Evolutionary conservation across 1,140 invertebrate genomes (phyloP), one percentile per base, ranked within the genome.

Genomic region (Arctopsyche grandis): DNA sequence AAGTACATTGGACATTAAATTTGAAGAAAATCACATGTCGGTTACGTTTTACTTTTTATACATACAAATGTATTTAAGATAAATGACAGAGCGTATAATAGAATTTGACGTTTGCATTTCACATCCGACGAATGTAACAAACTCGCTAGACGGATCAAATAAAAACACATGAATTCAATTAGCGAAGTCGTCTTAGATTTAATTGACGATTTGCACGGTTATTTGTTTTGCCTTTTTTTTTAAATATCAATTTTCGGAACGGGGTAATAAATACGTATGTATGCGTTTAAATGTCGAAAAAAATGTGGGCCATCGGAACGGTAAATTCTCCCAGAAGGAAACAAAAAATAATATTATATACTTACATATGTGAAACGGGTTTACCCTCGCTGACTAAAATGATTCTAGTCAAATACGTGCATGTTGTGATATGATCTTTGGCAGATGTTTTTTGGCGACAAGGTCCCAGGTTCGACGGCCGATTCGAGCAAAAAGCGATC

Each of bases 251-350:
- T 38, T 38, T 38, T 38, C 29, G 29, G 29, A 38, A 38, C 29
- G 7, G 29, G 29, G 29, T 38, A 38, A 38, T 38, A 38, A 38
- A 38, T 38, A 38, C 29, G 29, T 38, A 38, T 38, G 29, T 38
- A 38, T 38, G 29, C 29, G 29, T 38, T 38, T 38, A 38, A 38
- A 38, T 38, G 29, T 38, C 29, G 19, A 74, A 74, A 74, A 74
- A 74, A 56, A 46, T 48, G 71, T 74, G 71, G 71, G 71, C 24
- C 71, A 24, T 26, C 44, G 21, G 22, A 74, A 74, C 71, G 71
- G 71, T 74, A 74, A 21, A 74, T 74, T 74, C 19, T 74, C 44
- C 71, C 71, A 48, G 69, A 70, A 16, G 66, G 9, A 24, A 14
- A 46, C 9, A 44, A 73, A 73, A 73, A 73, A 73, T n/a, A n/a